Evolutionary conservation across 2,888 invertebrate species (phyloP).

Genomic region (Tanypteryx hageni): DNA sequence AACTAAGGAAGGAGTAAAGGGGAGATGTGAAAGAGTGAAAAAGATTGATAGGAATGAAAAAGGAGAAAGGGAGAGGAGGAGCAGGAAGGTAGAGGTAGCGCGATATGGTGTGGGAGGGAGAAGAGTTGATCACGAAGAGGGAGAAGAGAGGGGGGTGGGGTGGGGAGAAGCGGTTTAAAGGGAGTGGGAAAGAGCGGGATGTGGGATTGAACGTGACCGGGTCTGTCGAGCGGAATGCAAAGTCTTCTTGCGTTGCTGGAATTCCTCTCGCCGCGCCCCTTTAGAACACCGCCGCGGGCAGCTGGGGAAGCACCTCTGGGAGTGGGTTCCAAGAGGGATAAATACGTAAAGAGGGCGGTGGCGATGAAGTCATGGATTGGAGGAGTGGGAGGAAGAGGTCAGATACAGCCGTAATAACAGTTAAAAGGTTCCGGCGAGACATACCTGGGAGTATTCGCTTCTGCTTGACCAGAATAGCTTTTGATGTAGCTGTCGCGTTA

Average conservation of each 20-base stretch:
- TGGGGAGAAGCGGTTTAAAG: no score
- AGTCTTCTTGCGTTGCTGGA: background rate
- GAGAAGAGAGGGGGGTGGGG: background rate
- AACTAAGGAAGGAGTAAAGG: background rate
- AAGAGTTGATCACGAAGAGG: background rate
- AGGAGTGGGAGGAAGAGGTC: background rate
- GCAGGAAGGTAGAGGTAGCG: background rate
- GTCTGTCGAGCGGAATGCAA: background rate
- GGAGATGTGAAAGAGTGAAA: background rate
- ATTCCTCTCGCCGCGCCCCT: constrained; percentile 2
- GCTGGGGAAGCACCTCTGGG: background rate
- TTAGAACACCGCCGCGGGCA: background rate
- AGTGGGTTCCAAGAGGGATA: background rate
- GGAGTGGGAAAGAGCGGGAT: no score
- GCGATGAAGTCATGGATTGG: background rate
- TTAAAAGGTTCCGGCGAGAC: background rate
- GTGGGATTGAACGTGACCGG: background rate
- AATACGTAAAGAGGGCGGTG: background rate
- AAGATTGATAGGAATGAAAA: background rate
- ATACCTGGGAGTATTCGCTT: no score
- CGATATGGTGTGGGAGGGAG: background rate
- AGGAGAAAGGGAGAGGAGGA: no score
- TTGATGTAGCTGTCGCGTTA: no score
- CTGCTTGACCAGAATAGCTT: no score
- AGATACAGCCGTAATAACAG: background rate